Percentiles rank a stretch among this genome's conserved stretches.
phyloP scores from a whole-genome alignment of 2,797 vertebrate genomes.

The Brotula barbata region DNA sequence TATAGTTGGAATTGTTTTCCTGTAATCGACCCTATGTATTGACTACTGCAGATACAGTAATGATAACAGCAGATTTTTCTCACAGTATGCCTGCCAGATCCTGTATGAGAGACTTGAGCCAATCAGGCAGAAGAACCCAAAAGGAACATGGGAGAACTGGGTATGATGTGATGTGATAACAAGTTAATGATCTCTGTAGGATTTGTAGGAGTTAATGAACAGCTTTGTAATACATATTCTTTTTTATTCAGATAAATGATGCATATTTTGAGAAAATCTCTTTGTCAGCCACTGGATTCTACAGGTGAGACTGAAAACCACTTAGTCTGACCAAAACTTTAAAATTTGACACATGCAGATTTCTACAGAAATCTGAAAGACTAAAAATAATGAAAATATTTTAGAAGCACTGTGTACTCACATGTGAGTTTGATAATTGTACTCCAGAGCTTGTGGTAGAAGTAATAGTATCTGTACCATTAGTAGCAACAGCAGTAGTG shows the following conservation, averaged over 20 bases:
- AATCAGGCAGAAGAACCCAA: conserved; percentile 80
- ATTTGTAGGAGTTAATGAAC: background rate
- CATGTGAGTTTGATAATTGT: too few relatives aligned
- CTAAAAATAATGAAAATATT: too few relatives aligned
- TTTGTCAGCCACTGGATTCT: conserved; percentile 88
- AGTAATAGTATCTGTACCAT: background rate
- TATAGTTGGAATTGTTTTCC: too few relatives aligned
- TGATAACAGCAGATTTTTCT: background rate
- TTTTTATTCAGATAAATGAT: conserved; percentile 66
- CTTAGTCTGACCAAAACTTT: background rate
- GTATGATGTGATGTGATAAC: conserved; percentile 60
- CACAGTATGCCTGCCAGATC: conserved; percentile 86
- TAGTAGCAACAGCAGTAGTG: background rate
- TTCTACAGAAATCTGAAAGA: too few relatives aligned
- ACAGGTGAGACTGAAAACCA: conserved; percentile 55
- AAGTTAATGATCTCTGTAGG: background rate
- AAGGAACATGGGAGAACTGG: conserved; percentile 88
- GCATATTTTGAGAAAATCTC: conserved; percentile 86
- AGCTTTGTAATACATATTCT: background rate
- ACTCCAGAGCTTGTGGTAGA: too few relatives aligned
- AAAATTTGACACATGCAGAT: too few relatives aligned
- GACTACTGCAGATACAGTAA: too few relatives aligned
- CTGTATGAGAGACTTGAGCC: conserved; percentile 85
- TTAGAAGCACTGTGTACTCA: background rate
- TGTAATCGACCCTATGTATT: too few relatives aligned